Percentiles rank a stretch among this genome's conserved stretches.
phyloP scores from a whole-genome alignment of 2,113 vertebrate genomes.

The Prionailurus bengalensis region DNA sequence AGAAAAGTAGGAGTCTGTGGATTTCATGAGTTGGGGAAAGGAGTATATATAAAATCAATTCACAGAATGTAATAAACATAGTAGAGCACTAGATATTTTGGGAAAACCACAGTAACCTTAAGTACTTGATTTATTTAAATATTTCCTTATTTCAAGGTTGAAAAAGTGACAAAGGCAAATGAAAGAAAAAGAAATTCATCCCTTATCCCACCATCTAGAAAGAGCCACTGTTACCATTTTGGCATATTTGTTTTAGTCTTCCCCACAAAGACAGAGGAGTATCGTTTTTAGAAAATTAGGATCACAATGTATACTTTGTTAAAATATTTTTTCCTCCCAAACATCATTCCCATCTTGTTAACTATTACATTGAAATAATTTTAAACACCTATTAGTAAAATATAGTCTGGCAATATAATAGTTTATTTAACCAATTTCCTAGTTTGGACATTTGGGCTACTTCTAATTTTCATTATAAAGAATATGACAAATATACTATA shows the following conservation, averaged over 20 bases:
- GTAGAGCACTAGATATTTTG: neutral
- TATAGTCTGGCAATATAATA: neutral
- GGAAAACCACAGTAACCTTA: neutral
- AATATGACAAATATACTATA: neutral
- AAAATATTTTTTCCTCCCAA: neutral
- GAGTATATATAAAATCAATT: neutral
- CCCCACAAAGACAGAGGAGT: neutral
- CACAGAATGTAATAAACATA: neutral
- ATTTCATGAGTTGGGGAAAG: neutral
- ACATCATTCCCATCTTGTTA: neutral
- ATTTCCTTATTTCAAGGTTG: neutral
- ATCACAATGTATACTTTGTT: neutral
- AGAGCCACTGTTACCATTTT: neutral
- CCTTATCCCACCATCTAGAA: neutral
- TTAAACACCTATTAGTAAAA: neutral
- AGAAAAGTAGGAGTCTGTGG: neutral
- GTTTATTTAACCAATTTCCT: neutral
- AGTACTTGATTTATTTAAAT: neutral
- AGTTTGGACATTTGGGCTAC: neutral
- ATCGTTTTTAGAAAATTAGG: neutral
- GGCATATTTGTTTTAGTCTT: neutral
- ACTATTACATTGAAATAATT: neutral
- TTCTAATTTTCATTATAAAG: conserved; percentile 28
- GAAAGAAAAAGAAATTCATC: neutral
- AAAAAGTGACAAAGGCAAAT: conserved; percentile 15